A percentile compares a stretch with the other conserved stretches of the same genome.
Conservation (phyloP, 2,797 vertebrate species). For the Natrix natrix region DNA sequence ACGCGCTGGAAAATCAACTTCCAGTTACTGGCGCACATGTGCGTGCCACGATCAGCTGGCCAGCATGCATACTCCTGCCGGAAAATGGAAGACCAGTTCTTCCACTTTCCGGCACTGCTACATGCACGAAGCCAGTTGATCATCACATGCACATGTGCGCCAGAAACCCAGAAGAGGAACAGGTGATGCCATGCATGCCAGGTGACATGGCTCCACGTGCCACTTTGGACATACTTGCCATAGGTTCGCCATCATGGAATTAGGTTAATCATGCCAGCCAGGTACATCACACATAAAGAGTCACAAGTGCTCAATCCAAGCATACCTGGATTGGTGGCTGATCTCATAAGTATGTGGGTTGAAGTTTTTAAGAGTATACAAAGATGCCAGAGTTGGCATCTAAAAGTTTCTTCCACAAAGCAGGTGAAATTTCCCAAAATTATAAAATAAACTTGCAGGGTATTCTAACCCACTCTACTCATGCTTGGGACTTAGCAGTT, state of each 20-base stretch:
- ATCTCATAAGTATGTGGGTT: neutral
- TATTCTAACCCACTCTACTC: neutral
- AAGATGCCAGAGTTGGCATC: neutral
- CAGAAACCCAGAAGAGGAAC: too few species aligned
- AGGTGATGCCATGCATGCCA: too few species aligned
- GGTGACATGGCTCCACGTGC: too few species aligned
- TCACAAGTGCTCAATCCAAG: neutral
- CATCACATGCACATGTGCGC: rapidly evolving
- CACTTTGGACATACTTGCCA: too few species aligned
- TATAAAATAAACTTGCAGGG: neutral
- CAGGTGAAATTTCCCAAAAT: neutral
- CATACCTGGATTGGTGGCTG: neutral
- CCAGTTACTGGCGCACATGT: too few species aligned
- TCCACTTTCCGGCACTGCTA: too few species aligned
- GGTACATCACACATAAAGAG: neutral
- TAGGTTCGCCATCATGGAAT: too few species aligned
- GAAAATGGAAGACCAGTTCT: too few species aligned
- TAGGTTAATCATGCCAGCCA: neutral
- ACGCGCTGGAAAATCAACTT: too few species aligned
- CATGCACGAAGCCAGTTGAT: too few species aligned
- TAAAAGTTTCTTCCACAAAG: neutral
- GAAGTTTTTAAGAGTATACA: neutral
- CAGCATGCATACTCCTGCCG: rapidly evolving
- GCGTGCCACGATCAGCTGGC: too few species aligned
- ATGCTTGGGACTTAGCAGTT: neutral